Base-by-base conservation (phyloP, 2,888 invertebrate genomes). In the Trichacis sp. region DNA sequence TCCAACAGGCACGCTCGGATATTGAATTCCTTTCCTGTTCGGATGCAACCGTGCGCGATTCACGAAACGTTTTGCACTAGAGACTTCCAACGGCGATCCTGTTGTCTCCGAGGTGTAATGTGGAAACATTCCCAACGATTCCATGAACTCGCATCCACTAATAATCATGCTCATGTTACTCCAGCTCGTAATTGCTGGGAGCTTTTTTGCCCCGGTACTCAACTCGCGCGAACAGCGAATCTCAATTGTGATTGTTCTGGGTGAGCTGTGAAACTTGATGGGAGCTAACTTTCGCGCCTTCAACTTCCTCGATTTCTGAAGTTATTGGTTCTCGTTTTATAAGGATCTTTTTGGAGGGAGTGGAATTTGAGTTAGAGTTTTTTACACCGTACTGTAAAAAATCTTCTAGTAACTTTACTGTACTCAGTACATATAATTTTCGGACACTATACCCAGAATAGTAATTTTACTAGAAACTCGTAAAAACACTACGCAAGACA, bases 1-100 rank as follows among this genome's bases (percentile, higher is more conserved):
- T 69, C 67, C 70, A 62, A 59, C 64, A 56, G 50, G 55, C 61
- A 63, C 49, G 59, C 14, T 49, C 40, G 67, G 72, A 75, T 75
- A 76, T 76, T 73, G 72, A 73, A 76, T 75, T 73, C 74, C 59
- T 70, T 68, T 68, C 65, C 70, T 67, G 64, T 66, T 65, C 47
- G 62, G 59, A 61, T 53, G 68, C 67, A 70, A 70, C 61, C 67
- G 54, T 61, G 63, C 42, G 50, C 47, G 33, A 52, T 43, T 19
- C 48, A 64, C 62, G 68, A 62, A 65, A 56, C 63, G 61, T 49
- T 56, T 62, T 68, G 69, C 64, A 73, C 63, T 59, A 46, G 59
- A 43, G 43, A 46, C 61, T 52, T 53, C 61, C 46, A 15, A 30
- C 43, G 15, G 54, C 58, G 53, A 50, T 50, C 68, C 46, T 20